Percentiles rank a stretch among this genome's conserved stretches.
phyloP scores from a whole-genome alignment of 2,113 vertebrate species.

The Corynorhinus townsendii region DNA sequence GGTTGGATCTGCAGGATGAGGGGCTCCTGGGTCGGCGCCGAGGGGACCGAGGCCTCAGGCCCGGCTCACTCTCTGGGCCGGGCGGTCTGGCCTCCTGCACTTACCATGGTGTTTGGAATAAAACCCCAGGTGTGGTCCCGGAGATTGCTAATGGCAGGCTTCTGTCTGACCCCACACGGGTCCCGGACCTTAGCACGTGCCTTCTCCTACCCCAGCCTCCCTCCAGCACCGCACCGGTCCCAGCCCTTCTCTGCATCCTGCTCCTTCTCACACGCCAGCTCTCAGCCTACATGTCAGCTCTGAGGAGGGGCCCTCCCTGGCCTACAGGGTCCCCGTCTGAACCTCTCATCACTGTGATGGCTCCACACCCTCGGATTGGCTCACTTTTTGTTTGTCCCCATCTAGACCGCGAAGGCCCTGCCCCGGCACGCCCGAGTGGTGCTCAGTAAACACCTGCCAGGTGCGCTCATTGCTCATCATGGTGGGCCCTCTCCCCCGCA shows the following conservation, averaged over 20 bases:
- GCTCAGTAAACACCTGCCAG: rapidly evolving
- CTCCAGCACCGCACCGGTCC: rapidly evolving
- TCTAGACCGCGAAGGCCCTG: no score
- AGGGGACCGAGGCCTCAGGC: background rate
- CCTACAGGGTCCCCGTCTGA: rapidly evolving
- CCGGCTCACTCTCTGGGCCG: background rate
- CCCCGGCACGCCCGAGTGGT: background rate
- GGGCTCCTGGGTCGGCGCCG: background rate
- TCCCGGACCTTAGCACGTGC: background rate
- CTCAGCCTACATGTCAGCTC: rapidly evolving
- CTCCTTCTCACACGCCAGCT: rapidly evolving
- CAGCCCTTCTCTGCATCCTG: background rate
- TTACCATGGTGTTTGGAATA: background rate
- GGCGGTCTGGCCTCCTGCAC: background rate
- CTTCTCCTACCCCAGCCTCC: background rate
- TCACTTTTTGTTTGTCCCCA: no score
- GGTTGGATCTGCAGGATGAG: background rate
- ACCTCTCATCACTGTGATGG: rapidly evolving
- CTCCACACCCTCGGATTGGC: rapidly evolving
- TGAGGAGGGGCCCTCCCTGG: background rate
- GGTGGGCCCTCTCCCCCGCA: no score
- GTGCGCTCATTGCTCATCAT: no score
- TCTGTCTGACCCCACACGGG: background rate
- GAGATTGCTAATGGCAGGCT: rapidly evolving
- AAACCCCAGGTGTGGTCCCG: background rate